Base-by-base conservation (phyloP, 1,140 invertebrate genomes). In the Leguminivora glycinivorella region DNA sequence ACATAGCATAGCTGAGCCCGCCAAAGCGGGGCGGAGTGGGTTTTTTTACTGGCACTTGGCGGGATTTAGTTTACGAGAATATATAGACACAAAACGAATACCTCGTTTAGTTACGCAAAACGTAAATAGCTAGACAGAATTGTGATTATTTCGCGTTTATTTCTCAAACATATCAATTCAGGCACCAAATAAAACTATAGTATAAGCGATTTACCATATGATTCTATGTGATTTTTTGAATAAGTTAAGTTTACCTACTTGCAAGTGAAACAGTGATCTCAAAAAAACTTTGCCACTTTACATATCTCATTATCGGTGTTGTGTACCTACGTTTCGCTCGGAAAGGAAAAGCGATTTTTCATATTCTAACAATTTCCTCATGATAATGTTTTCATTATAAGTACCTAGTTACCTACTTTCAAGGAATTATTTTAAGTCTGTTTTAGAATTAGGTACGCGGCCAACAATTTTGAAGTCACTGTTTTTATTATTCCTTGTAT, bases 151-250 rank as follows among this genome's bases (percentile, higher is more conserved):
- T 91, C 86, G 86, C 84, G 78, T 91, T 90, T 85, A 86, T 83
- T 91, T 91, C 82, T 81, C 81, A 83, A 79, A 91, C 89, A 91
- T 90, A 90, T 91, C 88, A 91, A 90, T 85, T 88, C 89, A 89
- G 83, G 88, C 89, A 91, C 89, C 89, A 91, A 91, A 84, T 83
- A 80, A 88, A 79, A 90, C 82, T 89, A 83, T 88, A 89, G 85
- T 68, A 75, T 90, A 89, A 90, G 87, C 78, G 72, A 75, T 83
- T 84, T 86, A 85, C 83, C 77, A 81, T 87, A 80, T 73, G 83
- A 72, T 87, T 86, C 86, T 84, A 83, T 81, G 85, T 88, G 78
- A 82, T 83, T 76, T 82, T 84, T 75, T 81, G 77, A 78, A 79
- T 56, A 56, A 29, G 56, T 26, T 69, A 6, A 63, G 19, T 60